Base-by-base conservation (phyloP, 2,888 invertebrate species). In the Lamproptera curius region DNA sequence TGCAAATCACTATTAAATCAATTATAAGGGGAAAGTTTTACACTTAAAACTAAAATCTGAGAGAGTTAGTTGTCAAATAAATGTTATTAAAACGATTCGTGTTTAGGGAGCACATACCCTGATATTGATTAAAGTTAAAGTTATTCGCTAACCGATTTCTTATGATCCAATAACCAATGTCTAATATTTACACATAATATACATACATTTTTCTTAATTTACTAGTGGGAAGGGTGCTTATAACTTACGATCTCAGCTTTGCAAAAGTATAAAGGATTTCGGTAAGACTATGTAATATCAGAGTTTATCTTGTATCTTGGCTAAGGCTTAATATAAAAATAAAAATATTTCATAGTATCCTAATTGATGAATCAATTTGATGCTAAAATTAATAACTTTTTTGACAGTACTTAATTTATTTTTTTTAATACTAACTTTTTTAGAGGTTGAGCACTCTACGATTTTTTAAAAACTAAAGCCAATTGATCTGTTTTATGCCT, bases 101-200 rank as follows among this genome's bases (percentile, higher is more conserved):
- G 65, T 34, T 31, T 70, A 73, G 81, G 82, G 81, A 76, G 70
- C n/a, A n/a, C n/a, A 69, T 86, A 86, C 86, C 86, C 86, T 85
- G 85, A 86, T 85, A 84, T 84, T 76, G 76, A 78, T 76, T 79
- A 73, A 63, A 63, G 62, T 65, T 42, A 54, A 50, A 42, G 48
- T 46, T 55, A 53, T 41, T 63, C 66, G 63, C 77, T 81, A 81
- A 68, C 67, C 61, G 62, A 65, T 65, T 63, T 65, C n/a, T n/a
- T n/a, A n/a, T n/a, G n/a, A n/a, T n/a, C 59, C 67, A 65, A 61
- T 59, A 65, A 72, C 38, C 3, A 33, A 34, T 42, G 2, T 38
- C 47, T 48, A 48, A 38, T 48, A 48, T 48, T 20, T 42, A 46
- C 41, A 46, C 2, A 31, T 37, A 38, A 38, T 48, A 6, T 48